A percentile compares a stretch with the other conserved stretches of the same genome.
phyloP scores from a whole-genome alignment of 2,797 vertebrate genomes.

The Lacerta bilineata region DNA sequence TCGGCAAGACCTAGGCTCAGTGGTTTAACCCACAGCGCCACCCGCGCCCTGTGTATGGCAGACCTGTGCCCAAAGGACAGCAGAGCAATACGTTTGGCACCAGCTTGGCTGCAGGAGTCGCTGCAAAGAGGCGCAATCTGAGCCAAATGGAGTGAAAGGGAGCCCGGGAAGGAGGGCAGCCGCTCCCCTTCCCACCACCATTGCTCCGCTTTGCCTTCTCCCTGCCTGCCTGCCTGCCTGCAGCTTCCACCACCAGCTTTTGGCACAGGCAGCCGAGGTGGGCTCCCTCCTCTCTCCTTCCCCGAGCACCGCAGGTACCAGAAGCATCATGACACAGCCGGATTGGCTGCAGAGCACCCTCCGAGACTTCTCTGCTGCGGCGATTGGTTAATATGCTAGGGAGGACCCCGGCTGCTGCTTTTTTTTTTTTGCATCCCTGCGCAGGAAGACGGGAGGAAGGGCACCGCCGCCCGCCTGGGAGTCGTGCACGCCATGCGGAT shows the following conservation, averaged over 20 bases:
- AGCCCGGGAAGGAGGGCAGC: neutral
- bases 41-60: too few species aligned
- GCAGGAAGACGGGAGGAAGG: neutral
- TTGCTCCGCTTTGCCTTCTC: rapidly evolving
- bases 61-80: too few species aligned
- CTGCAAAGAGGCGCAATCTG: too few species aligned
- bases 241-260: neutral
- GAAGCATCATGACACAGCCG: neutral
- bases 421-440: neutral
- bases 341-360: neutral
- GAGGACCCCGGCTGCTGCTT: neutral
- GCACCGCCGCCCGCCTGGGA: neutral
- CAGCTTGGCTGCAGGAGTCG: too few species aligned
- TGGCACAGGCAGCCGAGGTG: too few species aligned
- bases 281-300: neutral
- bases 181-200: neutral
- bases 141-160: too few species aligned
- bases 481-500: too few species aligned
- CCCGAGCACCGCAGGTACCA: neutral
- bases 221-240: neutral
- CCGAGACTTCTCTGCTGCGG: neutral
- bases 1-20: too few species aligned
- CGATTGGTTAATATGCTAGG: neutral
- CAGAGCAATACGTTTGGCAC: too few species aligned
- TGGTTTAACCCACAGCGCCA: too few species aligned